Evolutionary conservation across 2,113 vertebrate species (phyloP), one percentile per base, ranked within the genome.

Genomic region (Triplophysa tibetana): DNA sequence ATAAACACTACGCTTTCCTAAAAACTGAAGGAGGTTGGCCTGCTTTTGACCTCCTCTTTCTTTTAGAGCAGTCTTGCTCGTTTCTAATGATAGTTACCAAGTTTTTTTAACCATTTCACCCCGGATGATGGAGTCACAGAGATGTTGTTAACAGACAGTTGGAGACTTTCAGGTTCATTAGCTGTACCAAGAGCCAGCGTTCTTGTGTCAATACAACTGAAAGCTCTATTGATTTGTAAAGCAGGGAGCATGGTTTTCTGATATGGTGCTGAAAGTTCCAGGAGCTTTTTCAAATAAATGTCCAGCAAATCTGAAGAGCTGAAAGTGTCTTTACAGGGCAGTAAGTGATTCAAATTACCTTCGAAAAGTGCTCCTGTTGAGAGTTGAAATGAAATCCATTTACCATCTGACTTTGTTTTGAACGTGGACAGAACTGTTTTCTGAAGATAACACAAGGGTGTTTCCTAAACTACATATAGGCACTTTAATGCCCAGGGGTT

Each of bases 101-200:
- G 16, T 13, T 81, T 68, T 19, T 68, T 43, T 23, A 54, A 24
- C 23, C 17, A 24, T 54, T 16, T 43, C 60, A 64, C 38, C 24
- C 72, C 70, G 24, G 14, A 66, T 13, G 19, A 64, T 43, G n/a
- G 73, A 52, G 41, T 26, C 23, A 12, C 52, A 4, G 67, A 75
- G 60, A 84, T 79, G 70, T 67, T 67, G 70, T 78, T 80, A 80
- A 77, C 54, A 79, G 80, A 63, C 81, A 85, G 77, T 62, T 80
- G 80, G 77, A 82, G 77, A 60, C 67, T 80, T 80, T 82, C 61
- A 64, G 77, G 80, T 61, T 80, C 83, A 84, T 82, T 82, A 69
- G 19, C 41, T 50, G 43, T 56, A 74, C 70, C 61, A 23, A 41
- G 24, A 50, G 77, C 81, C 74, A 70, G 63, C 60, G 66, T 69